Evolutionary conservation across 2,113 vertebrate genomes (phyloP).

Genomic region (Meleagris gallopavo): DNA sequence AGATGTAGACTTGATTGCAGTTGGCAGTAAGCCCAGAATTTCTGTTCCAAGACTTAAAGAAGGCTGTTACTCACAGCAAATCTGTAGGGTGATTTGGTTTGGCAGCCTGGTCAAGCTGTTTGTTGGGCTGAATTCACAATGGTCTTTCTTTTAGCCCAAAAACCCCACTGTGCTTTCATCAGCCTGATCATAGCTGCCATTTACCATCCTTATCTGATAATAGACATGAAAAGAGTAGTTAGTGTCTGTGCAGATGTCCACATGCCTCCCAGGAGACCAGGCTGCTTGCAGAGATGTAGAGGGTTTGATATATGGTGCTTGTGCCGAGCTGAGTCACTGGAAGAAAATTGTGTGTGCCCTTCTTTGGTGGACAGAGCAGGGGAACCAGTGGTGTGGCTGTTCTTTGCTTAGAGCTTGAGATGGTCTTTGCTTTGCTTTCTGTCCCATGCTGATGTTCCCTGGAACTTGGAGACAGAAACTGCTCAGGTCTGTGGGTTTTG

Average conservation of each 20-base stretch:
- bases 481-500: background rate
- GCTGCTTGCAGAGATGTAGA: background rate
- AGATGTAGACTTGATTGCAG: background rate
- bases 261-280: background rate
- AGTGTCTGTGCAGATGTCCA: background rate
- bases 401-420: background rate
- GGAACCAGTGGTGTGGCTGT: background rate
- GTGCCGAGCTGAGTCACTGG: background rate
- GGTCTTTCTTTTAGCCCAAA: background rate
- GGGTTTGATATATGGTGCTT: background rate
- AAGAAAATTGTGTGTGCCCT: background rate
- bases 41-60: background rate
- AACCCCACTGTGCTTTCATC: background rate
- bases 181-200: background rate
- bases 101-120: background rate
- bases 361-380: background rate
- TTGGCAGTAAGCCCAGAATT: conserved; percentile 29
- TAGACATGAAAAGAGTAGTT: background rate
- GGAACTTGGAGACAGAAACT: background rate
- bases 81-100: background rate
- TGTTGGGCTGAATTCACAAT: background rate
- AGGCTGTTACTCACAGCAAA: background rate
- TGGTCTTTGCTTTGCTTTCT: rapidly evolving
- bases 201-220: rapidly evolving
- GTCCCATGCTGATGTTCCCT: background rate